Evolutionary conservation across 1,140 invertebrate genomes (phyloP).

Genomic region (Apis mellifera): DNA sequence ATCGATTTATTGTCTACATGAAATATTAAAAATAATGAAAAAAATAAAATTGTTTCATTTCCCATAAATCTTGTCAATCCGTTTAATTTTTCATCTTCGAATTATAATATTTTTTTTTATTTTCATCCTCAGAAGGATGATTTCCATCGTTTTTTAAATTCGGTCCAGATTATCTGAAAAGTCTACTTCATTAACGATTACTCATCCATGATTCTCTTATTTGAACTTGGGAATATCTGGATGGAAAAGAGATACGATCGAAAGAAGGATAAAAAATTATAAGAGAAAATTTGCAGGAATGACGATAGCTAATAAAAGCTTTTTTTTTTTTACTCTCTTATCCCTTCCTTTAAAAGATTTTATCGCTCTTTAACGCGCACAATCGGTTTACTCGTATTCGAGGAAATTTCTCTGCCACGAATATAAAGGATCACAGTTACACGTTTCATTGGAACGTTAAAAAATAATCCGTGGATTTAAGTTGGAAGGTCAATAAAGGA

Average conservation of each 20-base stretch:
- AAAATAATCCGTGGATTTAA: neutral
- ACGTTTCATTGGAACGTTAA: neutral
- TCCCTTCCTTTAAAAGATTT: neutral
- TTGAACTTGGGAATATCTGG: neutral
- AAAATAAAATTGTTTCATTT: neutral
- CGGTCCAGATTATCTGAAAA: neutral
- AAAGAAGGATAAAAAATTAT: neutral
- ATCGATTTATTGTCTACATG: neutral
- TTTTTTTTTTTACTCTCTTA: neutral
- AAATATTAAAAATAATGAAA: neutral
- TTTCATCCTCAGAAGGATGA: neutral
- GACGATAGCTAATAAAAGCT: neutral
- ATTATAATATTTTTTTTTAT: neutral
- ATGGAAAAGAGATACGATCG: neutral
- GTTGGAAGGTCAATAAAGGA: constrained; percentile 1
- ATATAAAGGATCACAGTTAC: neutral
- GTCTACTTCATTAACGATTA: neutral
- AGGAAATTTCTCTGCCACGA: neutral
- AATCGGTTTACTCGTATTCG: neutral
- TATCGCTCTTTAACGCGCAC: neutral
- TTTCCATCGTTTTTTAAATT: neutral
- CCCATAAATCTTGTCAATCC: too few relatives aligned
- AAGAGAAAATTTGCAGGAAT: too few relatives aligned
- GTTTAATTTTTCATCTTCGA: neutral
- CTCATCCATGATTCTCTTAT: too few relatives aligned